Percentiles rank a stretch among this genome's conserved stretches.
Conservation (phyloP, 2,113 vertebrate species). For the Actenoides hombroni region DNA sequence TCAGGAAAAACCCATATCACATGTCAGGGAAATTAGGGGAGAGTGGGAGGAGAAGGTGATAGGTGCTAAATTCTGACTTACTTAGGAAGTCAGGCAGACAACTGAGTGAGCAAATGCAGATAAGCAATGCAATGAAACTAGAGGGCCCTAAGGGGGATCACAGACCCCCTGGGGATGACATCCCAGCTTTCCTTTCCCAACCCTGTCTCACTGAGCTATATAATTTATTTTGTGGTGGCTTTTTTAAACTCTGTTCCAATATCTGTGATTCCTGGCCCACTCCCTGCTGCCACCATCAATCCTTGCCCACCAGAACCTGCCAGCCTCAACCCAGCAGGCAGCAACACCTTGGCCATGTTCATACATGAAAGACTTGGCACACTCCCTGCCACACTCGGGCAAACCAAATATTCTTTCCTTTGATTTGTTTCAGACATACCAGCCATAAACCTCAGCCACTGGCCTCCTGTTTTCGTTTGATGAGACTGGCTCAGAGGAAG, state of each 20-base stretch:
- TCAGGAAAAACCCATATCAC: background rate
- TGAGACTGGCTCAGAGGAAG: background rate
- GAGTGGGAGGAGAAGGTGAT: background rate
- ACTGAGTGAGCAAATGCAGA: background rate
- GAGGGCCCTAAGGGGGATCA: background rate
- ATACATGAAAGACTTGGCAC: background rate
- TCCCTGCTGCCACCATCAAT: background rate
- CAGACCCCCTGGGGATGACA: background rate
- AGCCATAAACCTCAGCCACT: background rate
- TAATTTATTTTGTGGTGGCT: background rate
- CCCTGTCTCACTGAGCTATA: background rate
- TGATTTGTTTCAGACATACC: background rate
- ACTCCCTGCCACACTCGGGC: fast-evolving
- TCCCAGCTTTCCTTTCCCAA: background rate
- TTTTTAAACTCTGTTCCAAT: background rate
- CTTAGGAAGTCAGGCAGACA: background rate
- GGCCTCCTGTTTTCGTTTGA: background rate
- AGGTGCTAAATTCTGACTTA: background rate
- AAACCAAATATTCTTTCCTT: background rate
- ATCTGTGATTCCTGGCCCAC: background rate
- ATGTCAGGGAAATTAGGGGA: background rate
- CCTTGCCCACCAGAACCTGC: background rate
- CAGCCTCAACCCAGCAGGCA: background rate
- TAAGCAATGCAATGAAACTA: background rate
- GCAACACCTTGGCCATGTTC: background rate